These are phyloP conservation scores for Cydia pomonella DNA, from an alignment of 1,140 invertebrate species.

Conservation along the genomic window DNA sequence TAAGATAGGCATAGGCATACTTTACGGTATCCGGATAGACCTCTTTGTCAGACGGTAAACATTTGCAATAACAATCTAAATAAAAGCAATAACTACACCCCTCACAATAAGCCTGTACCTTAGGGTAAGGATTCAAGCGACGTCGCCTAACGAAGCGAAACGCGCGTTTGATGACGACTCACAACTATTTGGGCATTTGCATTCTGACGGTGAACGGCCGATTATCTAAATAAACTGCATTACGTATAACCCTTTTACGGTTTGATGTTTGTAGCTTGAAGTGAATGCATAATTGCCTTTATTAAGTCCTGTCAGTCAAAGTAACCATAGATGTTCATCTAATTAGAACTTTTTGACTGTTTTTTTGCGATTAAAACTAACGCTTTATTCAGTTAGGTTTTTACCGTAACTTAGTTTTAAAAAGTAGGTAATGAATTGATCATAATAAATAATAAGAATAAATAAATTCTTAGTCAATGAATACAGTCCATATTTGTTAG, in stretches of 20 bases:
- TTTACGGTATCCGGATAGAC: too few relatives aligned
- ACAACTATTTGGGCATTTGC: neutral
- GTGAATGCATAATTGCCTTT: neutral
- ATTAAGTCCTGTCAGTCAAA: too few relatives aligned
- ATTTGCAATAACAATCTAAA: slow-evolving; percentile 10
- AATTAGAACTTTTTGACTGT: too few relatives aligned
- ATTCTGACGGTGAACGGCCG: neutral
- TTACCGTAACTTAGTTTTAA: too few relatives aligned
- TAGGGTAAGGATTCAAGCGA: neutral
- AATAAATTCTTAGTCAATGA: too few relatives aligned
- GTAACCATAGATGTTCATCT: too few relatives aligned
- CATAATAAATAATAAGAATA: too few relatives aligned
- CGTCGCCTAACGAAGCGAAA: neutral
- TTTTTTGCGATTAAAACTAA: too few relatives aligned
- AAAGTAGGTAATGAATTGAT: too few relatives aligned
- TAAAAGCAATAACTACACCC: slow-evolving; percentile 4
- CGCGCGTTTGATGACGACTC: neutral
- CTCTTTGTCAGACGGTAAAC: neutral
- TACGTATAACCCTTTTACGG: neutral
- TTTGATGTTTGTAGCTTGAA: neutral
- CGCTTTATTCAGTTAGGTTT: too few relatives aligned
- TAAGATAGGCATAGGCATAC: too few relatives aligned
- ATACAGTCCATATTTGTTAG: too few relatives aligned
- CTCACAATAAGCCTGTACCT: neutral
- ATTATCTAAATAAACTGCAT: slow-evolving; percentile 1